Evolutionary conservation across 1,140 invertebrate genomes (phyloP).

Genomic region (Maniola jurtina): DNA sequence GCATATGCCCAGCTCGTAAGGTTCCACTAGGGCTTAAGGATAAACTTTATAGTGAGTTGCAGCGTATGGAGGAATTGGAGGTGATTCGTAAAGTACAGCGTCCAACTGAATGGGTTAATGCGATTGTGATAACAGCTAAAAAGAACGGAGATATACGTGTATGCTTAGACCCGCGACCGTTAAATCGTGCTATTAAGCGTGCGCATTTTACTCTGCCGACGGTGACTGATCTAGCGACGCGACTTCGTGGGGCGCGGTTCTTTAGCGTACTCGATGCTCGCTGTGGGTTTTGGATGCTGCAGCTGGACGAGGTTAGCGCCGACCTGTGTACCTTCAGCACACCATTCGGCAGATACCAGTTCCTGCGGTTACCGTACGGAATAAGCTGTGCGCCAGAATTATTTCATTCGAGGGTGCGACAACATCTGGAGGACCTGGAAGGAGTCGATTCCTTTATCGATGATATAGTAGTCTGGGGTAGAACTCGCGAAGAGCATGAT

Average conservation of each 20-base stretch:
- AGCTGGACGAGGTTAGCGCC: slow-evolving; percentile 26
- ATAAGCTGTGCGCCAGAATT: slow-evolving; percentile 36
- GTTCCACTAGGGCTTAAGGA: neutral
- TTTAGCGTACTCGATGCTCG: slow-evolving; percentile 32
- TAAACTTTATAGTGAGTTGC: neutral
- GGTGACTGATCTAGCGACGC: slow-evolving; percentile 29
- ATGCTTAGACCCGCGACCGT: slow-evolving; percentile 32
- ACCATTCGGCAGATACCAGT: slow-evolving; percentile 36
- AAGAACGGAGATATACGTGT: slow-evolving; percentile 29
- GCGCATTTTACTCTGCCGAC: slow-evolving; percentile 35
- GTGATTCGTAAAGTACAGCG: neutral
- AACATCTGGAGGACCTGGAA: slow-evolving; percentile 20
- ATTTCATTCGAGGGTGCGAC: slow-evolving; percentile 32
- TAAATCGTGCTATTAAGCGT: slow-evolving; percentile 30
- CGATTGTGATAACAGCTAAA: slow-evolving; percentile 26
- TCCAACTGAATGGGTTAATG: slow-evolving; percentile 2
- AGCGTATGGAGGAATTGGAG: neutral
- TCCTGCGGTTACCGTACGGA: slow-evolving; percentile 36
- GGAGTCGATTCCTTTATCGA: slow-evolving; percentile 34
- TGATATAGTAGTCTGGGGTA: slow-evolving; percentile 27
- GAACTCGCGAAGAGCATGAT: slow-evolving; percentile 19
- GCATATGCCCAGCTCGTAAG: neutral
- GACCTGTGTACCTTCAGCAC: slow-evolving; percentile 37
- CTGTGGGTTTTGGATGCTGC: slow-evolving; percentile 33
- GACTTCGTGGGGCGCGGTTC: slow-evolving; percentile 20